Evolutionary conservation across 2,113 vertebrate genomes (phyloP).

Genomic region (Marmota monax): DNA sequence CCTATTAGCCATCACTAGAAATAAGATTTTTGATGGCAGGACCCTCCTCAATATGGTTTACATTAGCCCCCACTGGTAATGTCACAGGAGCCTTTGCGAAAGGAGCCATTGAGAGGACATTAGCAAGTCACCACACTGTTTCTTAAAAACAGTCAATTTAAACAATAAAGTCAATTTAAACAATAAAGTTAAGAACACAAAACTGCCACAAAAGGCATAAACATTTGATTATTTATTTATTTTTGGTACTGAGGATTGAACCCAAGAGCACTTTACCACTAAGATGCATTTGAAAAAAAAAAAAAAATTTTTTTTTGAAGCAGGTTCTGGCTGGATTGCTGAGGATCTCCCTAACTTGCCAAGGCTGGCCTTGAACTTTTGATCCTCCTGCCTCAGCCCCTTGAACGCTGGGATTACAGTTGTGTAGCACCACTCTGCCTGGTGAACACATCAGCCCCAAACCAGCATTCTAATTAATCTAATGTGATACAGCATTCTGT

Average conservation of each 20-base stretch:
- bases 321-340: too few relatives aligned
- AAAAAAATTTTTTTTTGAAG: too few relatives aligned
- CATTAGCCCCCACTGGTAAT: neutral
- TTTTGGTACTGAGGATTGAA: too few relatives aligned
- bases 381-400: too few relatives aligned
- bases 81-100: neutral
- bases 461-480: neutral
- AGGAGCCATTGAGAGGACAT: neutral
- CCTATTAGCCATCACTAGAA: neutral
- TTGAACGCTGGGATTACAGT: too few relatives aligned
- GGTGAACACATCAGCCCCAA: neutral
- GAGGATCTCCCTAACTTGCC: too few relatives aligned
- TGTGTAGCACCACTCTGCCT: too few relatives aligned
- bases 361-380: too few relatives aligned
- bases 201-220: neutral
- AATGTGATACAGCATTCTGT: neutral
- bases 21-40: neutral
- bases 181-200: neutral
- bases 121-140: neutral
- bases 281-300: too few relatives aligned
- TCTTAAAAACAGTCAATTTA: neutral
- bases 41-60: neutral
- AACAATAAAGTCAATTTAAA: slow-evolving; percentile 1
- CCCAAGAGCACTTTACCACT: too few relatives aligned
- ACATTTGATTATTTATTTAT: too few relatives aligned